Evolutionary conservation across 2,113 vertebrate species (phyloP), one percentile per base, ranked within the genome.

Genomic region (Menura novaehollandiae): DNA sequence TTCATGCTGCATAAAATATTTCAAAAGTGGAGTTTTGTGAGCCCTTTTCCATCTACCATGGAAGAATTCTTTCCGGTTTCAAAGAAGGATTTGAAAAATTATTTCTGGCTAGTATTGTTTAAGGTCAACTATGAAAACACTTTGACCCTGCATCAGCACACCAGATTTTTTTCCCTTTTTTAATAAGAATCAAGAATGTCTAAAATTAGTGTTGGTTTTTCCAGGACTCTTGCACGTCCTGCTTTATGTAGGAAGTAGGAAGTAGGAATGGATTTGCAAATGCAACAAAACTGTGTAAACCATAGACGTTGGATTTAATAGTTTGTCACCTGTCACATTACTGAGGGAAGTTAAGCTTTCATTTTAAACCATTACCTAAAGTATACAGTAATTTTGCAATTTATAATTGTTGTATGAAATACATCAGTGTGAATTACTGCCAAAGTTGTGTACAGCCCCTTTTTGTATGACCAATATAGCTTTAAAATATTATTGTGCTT

Each of bases 271-370:
- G 44, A 52, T 84, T 87, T 75, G 26, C 2, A 19, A 82, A 43
- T 67, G 39, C 62, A 59, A 13, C 11, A 58, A 24, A 62, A 21
- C 24, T 43, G 6, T 64, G 43, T 35, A 52, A 75, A 82, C 15
- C 0, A 0, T 10, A 73, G n/a, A 47, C 1, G 0, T 39, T 53
- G 67, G 19, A 68, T 90, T 83, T 63, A 47, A 7, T 74, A 44
- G 35, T 69, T 58, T 66, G 37, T 86, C 17, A 80, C 16, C 16
- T 60, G 28, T 66, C 46, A 27, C 39, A 47, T 86, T 85, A 63
- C 26, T 46, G 27, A 74, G 26, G 35, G 46, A 49, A 71, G n/a
- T 6, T 11, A 81, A 74, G 23, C 51, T 77, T 86, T 43, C 5
- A 5, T 64, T 86, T 91, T 69, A 74, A 59, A 30, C 20, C 28